Percentiles rank a stretch among this genome's conserved stretches.
phyloP scores from a whole-genome alignment of 2,888 invertebrate species.

The Drosophila sordidula region DNA sequence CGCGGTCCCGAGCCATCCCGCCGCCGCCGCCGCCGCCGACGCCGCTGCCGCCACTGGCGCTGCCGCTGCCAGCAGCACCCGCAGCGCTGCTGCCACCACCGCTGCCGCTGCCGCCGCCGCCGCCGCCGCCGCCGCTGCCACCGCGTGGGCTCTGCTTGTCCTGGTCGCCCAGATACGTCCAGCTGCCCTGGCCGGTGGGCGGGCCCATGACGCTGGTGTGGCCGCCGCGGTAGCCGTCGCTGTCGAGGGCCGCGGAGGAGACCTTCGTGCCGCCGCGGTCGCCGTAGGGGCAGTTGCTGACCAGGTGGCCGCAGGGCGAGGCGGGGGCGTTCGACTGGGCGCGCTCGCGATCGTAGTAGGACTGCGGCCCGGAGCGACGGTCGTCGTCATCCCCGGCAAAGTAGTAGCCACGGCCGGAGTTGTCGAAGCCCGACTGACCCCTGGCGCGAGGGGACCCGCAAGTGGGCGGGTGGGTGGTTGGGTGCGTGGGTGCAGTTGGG shows the following conservation, averaged over 20 bases:
- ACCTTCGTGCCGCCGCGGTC: constrained; percentile 64
- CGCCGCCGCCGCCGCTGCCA: constrained; percentile 51
- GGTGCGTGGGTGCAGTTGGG: constrained; percentile 52
- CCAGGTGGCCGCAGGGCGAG: constrained; percentile 67
- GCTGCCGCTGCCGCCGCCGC: constrained; percentile 44
- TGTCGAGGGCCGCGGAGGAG: constrained; percentile 75
- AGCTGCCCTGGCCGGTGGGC: constrained; percentile 54
- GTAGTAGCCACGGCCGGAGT: constrained; percentile 88
- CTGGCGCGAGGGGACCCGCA: constrained; percentile 74
- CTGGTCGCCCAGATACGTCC: constrained; percentile 80
- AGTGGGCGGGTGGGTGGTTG: constrained; percentile 46
- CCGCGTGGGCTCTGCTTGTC: constrained; percentile 58
- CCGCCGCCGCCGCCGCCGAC: constrained; percentile 35
- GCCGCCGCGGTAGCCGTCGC: constrained; percentile 64
- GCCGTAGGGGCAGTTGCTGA: constrained; percentile 71
- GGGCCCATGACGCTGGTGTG: constrained; percentile 61
- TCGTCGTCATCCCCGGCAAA: constrained; percentile 86
- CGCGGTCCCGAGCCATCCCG: constrained; percentile 56
- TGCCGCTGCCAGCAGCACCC: constrained; percentile 49
- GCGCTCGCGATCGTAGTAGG: constrained; percentile 60
- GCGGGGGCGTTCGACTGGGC: constrained; percentile 27
- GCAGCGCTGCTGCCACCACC: constrained; percentile 50
- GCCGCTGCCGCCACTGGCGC: constrained; percentile 24
- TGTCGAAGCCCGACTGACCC: constrained; percentile 88
- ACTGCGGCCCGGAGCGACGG: constrained; percentile 41